These are phyloP conservation scores for Apamea anceps DNA, from an alignment of 2,888 invertebrate genomes.

Conservation along the genomic window DNA sequence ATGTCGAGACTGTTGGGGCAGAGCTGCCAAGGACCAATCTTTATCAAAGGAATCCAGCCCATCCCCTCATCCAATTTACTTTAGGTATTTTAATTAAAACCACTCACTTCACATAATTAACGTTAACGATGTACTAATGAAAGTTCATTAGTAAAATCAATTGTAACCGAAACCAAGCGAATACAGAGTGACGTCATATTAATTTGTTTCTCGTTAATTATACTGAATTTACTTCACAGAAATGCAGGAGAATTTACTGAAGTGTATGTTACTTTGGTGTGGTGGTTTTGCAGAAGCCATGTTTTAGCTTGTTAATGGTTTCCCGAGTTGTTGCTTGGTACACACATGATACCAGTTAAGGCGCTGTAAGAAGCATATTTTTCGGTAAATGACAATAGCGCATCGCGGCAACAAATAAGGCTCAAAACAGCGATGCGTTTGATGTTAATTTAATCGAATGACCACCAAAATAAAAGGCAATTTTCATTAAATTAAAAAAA, in stretches of 20 bases:
- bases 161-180: background rate
- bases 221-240: background rate
- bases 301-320: background rate
- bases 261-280: background rate
- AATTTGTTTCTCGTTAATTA: conserved; percentile 7
- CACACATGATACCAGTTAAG: too few species aligned
- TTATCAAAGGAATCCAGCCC: too few species aligned
- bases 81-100: background rate
- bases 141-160: conserved; percentile 14
- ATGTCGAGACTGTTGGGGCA: too few species aligned
- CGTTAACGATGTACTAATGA: background rate
- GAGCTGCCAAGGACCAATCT: too few species aligned
- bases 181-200: background rate
- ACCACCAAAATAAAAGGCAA: too few species aligned
- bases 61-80: background rate
- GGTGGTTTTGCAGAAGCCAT: background rate
- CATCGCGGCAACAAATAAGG: too few species aligned
- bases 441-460: too few species aligned
- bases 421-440: too few species aligned
- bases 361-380: too few species aligned
- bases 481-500: too few species aligned
- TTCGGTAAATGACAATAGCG: too few species aligned
- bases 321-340: background rate
- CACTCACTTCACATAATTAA: background rate
- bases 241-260: conserved; percentile 6